Evolutionary conservation across 2,113 vertebrate genomes (phyloP).

Genomic region (Sisor rabdophorus): DNA sequence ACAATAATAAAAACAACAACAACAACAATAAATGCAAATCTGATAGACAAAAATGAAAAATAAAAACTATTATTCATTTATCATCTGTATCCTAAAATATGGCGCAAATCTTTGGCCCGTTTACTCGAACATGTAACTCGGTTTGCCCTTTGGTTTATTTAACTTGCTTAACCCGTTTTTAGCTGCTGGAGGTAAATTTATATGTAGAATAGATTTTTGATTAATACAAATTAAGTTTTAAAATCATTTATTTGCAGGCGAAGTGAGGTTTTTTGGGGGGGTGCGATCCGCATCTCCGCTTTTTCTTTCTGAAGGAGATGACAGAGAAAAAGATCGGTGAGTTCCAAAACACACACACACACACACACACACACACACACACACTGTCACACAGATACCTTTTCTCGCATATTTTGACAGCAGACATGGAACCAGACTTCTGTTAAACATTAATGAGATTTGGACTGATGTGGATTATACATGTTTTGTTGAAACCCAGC

Average conservation of each 20-base stretch:
- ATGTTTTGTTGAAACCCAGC: constrained; percentile 39
- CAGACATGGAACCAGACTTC: constrained; percentile 57
- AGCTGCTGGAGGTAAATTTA: constrained; percentile 10
- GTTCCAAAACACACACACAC: constrained; percentile 41
- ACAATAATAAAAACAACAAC: not conserved
- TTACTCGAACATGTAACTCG: not conserved
- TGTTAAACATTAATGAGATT: constrained; percentile 72
- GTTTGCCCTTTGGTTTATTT: constrained; percentile 56
- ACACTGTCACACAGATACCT: constrained; percentile 15
- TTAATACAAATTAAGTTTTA: not conserved
- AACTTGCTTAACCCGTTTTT: constrained; percentile 57
- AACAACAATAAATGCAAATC: not conserved
- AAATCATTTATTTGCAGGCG: constrained; percentile 56
- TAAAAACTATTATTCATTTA: too few relatives aligned
- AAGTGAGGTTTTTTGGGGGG: constrained; percentile 49
- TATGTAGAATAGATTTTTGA: not conserved
- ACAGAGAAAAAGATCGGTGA: constrained; percentile 69
- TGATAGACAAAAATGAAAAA: not conserved
- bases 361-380: constrained; percentile 20
- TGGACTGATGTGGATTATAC: constrained; percentile 26
- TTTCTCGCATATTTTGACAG: constrained; percentile 50
- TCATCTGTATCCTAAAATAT: too few relatives aligned
- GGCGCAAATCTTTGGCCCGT: constrained; percentile 11
- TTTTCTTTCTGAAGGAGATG: constrained; percentile 46
- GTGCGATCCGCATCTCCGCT: not conserved